phyloP scores from a whole-genome alignment of 2,113 vertebrate species.

The Zosterops borbonicus region DNA sequence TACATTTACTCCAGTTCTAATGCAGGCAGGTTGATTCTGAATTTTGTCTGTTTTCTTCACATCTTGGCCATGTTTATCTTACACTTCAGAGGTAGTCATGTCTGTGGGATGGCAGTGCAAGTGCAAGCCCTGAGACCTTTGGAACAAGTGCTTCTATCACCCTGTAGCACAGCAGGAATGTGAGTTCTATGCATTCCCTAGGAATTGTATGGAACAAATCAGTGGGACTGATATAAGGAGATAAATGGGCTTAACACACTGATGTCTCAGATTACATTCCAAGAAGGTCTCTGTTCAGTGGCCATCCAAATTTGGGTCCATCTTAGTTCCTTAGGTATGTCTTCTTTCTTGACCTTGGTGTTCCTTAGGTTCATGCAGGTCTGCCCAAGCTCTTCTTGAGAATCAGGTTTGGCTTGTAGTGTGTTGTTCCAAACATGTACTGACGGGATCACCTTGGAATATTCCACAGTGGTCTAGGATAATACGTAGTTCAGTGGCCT shows the following conservation, averaged over 20 bases:
- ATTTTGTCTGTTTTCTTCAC: background rate
- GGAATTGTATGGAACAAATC: background rate
- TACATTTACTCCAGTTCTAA: background rate
- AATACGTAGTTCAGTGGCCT: background rate
- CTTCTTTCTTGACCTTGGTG: background rate
- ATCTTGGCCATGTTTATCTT: background rate
- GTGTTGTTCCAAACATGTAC: background rate
- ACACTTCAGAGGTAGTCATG: background rate
- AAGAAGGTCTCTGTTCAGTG: background rate
- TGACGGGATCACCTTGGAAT: background rate
- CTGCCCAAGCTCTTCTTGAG: background rate
- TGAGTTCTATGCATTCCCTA: background rate
- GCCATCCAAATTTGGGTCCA: accelerated
- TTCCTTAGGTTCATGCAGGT: background rate
- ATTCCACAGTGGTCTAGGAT: background rate
- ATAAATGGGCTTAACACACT: background rate
- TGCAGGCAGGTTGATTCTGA: background rate
- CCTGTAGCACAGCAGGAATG: background rate
- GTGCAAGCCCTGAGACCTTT: background rate
- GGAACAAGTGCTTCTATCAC: background rate
- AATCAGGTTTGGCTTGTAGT: background rate
- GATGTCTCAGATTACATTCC: background rate
- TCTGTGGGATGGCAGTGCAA: background rate
- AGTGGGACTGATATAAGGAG: background rate
- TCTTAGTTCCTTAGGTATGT: background rate